These are phyloP conservation scores for Apotomis capreana DNA, from an alignment of 2,888 invertebrate genomes.

Conservation along the genomic window DNA sequence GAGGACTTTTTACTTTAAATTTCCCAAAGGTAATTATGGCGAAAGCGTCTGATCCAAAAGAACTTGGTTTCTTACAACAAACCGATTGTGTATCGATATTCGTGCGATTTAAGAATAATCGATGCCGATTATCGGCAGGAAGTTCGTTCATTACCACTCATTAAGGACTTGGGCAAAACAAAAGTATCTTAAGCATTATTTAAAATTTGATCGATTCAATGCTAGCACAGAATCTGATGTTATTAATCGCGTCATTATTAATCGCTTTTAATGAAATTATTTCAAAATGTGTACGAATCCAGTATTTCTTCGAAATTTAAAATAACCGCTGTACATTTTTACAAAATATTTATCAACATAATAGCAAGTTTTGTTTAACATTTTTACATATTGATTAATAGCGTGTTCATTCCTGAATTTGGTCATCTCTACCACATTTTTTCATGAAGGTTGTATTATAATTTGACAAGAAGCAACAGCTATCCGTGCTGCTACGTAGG, in stretches of 20 bases:
- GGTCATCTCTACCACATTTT: too few species aligned
- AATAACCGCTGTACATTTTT: too few species aligned
- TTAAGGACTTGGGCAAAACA: conserved; percentile 44
- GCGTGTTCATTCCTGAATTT: too few species aligned
- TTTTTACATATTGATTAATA: too few species aligned
- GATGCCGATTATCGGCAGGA: conserved; percentile 46
- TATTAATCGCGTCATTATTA: neutral
- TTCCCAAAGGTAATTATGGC: conserved; percentile 28
- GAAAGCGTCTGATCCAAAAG: conserved; percentile 20
- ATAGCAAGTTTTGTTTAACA: too few species aligned
- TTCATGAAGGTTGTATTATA: too few species aligned
- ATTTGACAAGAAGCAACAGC: too few species aligned
- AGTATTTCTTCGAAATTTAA: too few species aligned
- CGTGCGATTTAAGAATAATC: conserved; percentile 45
- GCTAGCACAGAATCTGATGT: neutral
- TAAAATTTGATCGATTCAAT: neutral
- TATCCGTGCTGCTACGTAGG: too few species aligned
- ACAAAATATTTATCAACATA: too few species aligned
- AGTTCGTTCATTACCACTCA: conserved; percentile 43
- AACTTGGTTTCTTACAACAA: conserved; percentile 35
- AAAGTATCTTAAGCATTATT: conserved; percentile 28
- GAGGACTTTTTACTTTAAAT: neutral
- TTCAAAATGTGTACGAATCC: too few species aligned
- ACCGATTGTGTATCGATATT: conserved; percentile 47
- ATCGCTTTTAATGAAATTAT: neutral